A percentile compares a stretch with the other conserved stretches of the same genome.
These are phyloP conservation scores for Drosophila paucipuncta DNA, from an alignment of 2,888 invertebrate species.

Conservation along the genomic window DNA sequence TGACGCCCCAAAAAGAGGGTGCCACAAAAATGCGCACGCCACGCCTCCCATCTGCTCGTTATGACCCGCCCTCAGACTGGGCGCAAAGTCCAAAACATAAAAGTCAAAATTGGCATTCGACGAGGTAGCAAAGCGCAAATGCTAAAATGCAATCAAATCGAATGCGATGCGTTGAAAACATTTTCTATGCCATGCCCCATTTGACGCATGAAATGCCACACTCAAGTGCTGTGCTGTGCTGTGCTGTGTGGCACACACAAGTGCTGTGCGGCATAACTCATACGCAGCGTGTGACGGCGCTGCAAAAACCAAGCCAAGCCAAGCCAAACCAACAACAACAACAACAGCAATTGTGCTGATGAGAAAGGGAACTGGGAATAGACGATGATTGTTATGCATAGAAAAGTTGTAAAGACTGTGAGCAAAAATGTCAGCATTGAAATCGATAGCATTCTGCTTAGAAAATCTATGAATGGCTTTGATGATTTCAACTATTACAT, in stretches of 20 bases:
- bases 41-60: constrained; percentile 2
- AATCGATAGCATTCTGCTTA: neutral
- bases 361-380: neutral
- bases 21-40: constrained; percentile 1
- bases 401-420: neutral
- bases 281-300: constrained; percentile 72
- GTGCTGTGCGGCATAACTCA: constrained; percentile 63
- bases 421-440: neutral
- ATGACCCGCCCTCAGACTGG: constrained; percentile 25
- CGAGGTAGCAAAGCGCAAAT: constrained; percentile 35
- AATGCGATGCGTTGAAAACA: constrained; percentile 52
- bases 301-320: neutral
- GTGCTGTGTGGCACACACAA: neutral
- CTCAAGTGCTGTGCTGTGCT: constrained; percentile 9
- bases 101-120: constrained; percentile 63
- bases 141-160: constrained; percentile 45
- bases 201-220: constrained; percentile 62
- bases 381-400: neutral
- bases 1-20: constrained; percentile 30
- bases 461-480: neutral
- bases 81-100: constrained; percentile 68
- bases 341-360: neutral
- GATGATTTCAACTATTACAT: neutral
- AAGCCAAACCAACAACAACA: neutral
- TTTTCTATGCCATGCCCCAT: constrained; percentile 74